Conservation (phyloP, 2,113 vertebrate genomes). For the Catharus fuscescens region DNA sequence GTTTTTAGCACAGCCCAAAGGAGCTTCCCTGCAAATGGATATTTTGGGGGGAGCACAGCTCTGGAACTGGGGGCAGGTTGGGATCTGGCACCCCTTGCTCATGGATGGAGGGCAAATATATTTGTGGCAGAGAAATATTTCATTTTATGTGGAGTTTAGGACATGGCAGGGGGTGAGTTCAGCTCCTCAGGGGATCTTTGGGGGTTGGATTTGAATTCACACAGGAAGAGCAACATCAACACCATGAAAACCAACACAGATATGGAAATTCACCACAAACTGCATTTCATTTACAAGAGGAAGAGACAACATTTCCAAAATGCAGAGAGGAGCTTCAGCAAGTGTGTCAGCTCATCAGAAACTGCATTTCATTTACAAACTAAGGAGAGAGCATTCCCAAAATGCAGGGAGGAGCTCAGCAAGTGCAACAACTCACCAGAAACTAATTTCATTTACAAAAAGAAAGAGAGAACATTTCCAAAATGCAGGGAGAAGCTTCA, state of each 20-base stretch:
- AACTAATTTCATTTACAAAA: neutral
- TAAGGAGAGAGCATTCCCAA: neutral
- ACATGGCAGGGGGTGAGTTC: neutral
- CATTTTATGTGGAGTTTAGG: neutral
- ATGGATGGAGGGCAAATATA: neutral
- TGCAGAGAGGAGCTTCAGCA: neutral
- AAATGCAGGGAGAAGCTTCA: too few relatives aligned
- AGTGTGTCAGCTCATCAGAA: neutral
- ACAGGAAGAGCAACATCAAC: neutral
- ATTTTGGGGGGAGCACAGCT: neutral
- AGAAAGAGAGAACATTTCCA: neutral
- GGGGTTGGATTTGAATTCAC: neutral
- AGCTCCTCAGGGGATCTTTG: neutral
- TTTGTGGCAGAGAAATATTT: neutral
- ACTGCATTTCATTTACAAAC: neutral
- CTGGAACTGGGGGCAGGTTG: neutral
- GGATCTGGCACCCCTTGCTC: neutral
- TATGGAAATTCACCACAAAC: rapidly evolving
- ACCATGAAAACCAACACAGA: neutral
- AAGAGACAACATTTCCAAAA: neutral
- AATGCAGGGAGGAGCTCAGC: neutral
- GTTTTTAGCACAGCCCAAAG: neutral
- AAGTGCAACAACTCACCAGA: neutral
- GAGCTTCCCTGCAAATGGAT: neutral
- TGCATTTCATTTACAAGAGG: neutral